Base-by-base conservation (phyloP, 2,888 invertebrate species). In the Melanophora roralis region DNA sequence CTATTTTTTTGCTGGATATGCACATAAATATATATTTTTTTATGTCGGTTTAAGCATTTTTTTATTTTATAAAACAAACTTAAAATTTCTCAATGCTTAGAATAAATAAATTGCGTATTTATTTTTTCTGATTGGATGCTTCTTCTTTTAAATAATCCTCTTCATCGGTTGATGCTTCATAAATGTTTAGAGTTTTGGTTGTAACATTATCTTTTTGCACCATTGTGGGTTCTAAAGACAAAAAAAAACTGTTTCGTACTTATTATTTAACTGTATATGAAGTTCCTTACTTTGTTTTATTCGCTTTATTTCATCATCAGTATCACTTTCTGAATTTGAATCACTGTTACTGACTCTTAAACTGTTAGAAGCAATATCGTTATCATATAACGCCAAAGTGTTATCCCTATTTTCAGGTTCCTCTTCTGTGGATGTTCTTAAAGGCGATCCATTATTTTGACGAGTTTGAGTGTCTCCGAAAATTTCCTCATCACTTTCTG, bases 401-500 rank as follows among this genome's bases (percentile, higher is more conserved):
- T 64, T 38, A 23, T 19, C 27, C 8, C 32, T 14, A 6, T 43
- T 65, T 40, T 55, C 65, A 38, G 36, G 21, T 36, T 57, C 59
- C 27, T 5, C 4, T 27, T 21, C 12, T 34, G 7, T 23, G 11
- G 36, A 8, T 14, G 23, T 43, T 55, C 8, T 49, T 16, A 47
- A 21, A 11, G 40, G 8, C 4, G 27, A n/a, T 8, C 57, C 45
- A 9, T 45, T 11, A n/a, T 0, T 16, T 34, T 65, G 32, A 1
- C 86, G 84, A 57, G 80, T 86, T 1, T 84, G 16, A 0, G 85
- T 81, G 51, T 85, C 84, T 64, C 88, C 88, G n/a, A 81, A 81
- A 14, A 89, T 75, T 80, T 90, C 90, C 32, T 87, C 89, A 8
- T 90, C 90, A 69, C 90, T 90, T 78, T 90, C 89, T 0, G 85